A percentile compares a stretch with the other conserved stretches of the same genome.
Conservation (phyloP, 2,113 vertebrate genomes). For the western clawed frog (Xenopus tropicalis) region DNA sequence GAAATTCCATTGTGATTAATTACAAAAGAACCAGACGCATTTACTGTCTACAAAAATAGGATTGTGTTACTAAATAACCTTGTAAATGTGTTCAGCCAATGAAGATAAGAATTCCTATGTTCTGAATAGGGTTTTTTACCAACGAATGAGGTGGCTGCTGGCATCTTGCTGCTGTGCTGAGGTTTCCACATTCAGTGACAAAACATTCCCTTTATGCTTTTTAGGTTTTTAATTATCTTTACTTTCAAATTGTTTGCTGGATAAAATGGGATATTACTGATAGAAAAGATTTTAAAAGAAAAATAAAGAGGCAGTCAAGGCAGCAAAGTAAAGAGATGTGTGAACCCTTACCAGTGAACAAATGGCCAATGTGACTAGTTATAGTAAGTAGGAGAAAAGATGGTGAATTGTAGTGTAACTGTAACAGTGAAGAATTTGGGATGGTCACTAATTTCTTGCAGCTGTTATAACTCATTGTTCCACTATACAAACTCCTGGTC, state of each 20-base stretch:
- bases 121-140: slow-evolving; percentile 49
- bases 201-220: slow-evolving; percentile 52
- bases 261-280: slow-evolving; percentile 1
- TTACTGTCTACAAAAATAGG: slow-evolving; percentile 59
- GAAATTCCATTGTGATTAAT: slow-evolving; percentile 68
- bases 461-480: no score
- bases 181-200: slow-evolving; percentile 48
- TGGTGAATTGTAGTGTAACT: no score
- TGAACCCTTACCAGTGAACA: background rate
- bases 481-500: no score
- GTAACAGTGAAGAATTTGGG: no score
- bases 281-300: background rate
- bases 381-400: no score
- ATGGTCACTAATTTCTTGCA: no score
- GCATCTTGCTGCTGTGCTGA: slow-evolving; percentile 55
- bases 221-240: slow-evolving; percentile 57
- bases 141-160: slow-evolving; percentile 56
- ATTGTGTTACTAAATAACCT: slow-evolving; percentile 63
- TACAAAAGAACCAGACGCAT: slow-evolving; percentile 58
- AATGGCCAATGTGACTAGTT: background rate
- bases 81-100: slow-evolving; percentile 54
- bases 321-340: background rate
- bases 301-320: background rate
- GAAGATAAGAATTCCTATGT: slow-evolving; percentile 53
- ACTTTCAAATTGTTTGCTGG: slow-evolving; percentile 47